Evolutionary conservation across 2,797 vertebrate genomes (phyloP).

Genomic region (Myiothlypis coronata): DNA sequence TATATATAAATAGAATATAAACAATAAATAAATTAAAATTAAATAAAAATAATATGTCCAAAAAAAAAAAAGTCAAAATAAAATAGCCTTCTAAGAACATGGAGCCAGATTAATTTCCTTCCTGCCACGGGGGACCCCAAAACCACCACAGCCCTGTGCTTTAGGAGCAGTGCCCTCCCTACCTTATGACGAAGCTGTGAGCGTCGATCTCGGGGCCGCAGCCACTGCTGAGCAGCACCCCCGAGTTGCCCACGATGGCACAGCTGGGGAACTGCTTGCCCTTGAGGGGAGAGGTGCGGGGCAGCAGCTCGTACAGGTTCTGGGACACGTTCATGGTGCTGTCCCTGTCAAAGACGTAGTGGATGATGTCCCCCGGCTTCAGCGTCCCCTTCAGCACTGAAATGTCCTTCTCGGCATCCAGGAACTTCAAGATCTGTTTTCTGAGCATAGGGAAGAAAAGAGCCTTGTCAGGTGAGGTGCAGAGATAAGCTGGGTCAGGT

Average conservation of each 20-base stretch:
- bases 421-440: constrained; percentile 91
- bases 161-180: not conserved
- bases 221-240: constrained; percentile 91
- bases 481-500: not conserved
- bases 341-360: constrained; percentile 94
- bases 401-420: constrained; percentile 94
- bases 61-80: not conserved
- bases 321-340: constrained; percentile 94
- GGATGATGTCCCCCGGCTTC: constrained; percentile 91
- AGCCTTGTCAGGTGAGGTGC: not conserved
- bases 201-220: constrained; percentile 91
- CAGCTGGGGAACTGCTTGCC: constrained; percentile 89
- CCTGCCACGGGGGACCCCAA: not conserved
- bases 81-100: not conserved
- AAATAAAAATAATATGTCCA: too few species aligned
- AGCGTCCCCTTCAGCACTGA: constrained; percentile 93
- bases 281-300: constrained; percentile 88
- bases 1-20: too few species aligned
- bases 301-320: constrained; percentile 91
- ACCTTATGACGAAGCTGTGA: constrained; percentile 94
- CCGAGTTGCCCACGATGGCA: constrained; percentile 95
- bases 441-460: constrained; percentile 66
- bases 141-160: not conserved
- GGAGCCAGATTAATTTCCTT: not conserved
- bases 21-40: too few species aligned